These are phyloP conservation scores for Drosophila fulvimacula DNA, from an alignment of 2,888 invertebrate species.

Conservation along the genomic window DNA sequence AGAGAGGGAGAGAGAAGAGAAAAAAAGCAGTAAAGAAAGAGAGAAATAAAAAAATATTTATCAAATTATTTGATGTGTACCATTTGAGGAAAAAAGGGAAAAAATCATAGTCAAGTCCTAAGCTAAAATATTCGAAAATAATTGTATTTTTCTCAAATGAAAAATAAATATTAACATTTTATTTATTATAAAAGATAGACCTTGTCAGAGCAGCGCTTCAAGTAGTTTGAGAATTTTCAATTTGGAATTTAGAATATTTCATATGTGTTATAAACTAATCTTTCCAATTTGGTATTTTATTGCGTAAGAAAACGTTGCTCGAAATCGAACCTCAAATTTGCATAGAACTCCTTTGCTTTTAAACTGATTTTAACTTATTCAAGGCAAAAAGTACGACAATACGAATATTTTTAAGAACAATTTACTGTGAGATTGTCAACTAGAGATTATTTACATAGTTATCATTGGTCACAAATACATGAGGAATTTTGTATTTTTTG, in stretches of 20 bases:
- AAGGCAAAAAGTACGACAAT: conserved; percentile 32
- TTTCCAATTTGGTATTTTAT: conserved; percentile 28
- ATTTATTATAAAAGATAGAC: background rate
- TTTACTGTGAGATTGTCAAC: conserved; percentile 30
- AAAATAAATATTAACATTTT: background rate
- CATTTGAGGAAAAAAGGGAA: conserved; percentile 8
- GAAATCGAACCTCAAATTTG: background rate
- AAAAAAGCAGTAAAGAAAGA: conserved; percentile 63
- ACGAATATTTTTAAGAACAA: conserved; percentile 37
- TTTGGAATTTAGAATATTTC: conserved; percentile 8
- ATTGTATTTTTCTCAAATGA: background rate
- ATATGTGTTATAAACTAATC: background rate
- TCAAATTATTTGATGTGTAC: conserved; percentile 42
- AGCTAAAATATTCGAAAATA: background rate
- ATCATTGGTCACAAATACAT: conserved; percentile 37
- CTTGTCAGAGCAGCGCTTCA: conserved; percentile 38
- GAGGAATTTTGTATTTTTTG: conserved; percentile 8
- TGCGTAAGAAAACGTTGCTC: background rate
- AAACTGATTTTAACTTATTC: conserved; percentile 66
- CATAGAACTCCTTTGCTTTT: conserved; percentile 30
- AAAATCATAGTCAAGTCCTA: conserved; percentile 15
- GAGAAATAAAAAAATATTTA: conserved; percentile 52
- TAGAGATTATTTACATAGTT: conserved; percentile 59
- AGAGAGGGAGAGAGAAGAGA: conserved; percentile 56
- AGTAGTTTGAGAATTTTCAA: background rate